Base-by-base conservation (phyloP, 2,797 vertebrate species). In the Argya squamiceps region DNA sequence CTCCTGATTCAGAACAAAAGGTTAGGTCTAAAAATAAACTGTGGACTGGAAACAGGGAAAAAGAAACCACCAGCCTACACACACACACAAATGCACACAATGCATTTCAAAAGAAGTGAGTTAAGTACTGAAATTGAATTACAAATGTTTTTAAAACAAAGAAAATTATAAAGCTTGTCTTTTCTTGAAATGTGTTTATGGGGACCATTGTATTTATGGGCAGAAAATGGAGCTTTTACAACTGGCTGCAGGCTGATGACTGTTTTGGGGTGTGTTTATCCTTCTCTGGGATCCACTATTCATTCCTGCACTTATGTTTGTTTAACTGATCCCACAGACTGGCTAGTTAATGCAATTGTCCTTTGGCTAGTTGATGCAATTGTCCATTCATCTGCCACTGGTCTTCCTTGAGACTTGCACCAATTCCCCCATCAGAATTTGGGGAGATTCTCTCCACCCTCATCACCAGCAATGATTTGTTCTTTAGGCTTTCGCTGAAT, bases 11-110 rank as follows among this genome's bases (percentile, higher is more conserved):
- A 82, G 55, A 71, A 65, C 30, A 87, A 93, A 91, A 92, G 23
- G 41, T 82, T 78, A 84, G 11, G 7, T 52, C 34, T 84, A 82
- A 96, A 93, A 91, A 79, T 91, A 90, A 81, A 84, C 21, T 15
- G 4, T 64, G 15, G 32, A 23, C 21, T 59, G 34, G 82, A 81
- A 36, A 84, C 21, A 56, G 34, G 82, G 78, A n/a, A 84, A 52
- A 55, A 37, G 9, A 59, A 79, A 26, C 13, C 4, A 22, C 58
- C 23, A 76, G 32, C 30, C 23, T 73, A 56, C 46, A 47, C 22
- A 36, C 13, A 36, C 29, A 64, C 7, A 20, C 24, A 30, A 44
- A 44, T 8, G 11, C 19, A 44, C 20, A 44, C 44, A 44, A 44
- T 44, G 29, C 2, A 34, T 17, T 58, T 83, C 59, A 53, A 65